Conservation (phyloP, 2,113 vertebrate species). For the Ptilorrhoa leucosticta region DNA sequence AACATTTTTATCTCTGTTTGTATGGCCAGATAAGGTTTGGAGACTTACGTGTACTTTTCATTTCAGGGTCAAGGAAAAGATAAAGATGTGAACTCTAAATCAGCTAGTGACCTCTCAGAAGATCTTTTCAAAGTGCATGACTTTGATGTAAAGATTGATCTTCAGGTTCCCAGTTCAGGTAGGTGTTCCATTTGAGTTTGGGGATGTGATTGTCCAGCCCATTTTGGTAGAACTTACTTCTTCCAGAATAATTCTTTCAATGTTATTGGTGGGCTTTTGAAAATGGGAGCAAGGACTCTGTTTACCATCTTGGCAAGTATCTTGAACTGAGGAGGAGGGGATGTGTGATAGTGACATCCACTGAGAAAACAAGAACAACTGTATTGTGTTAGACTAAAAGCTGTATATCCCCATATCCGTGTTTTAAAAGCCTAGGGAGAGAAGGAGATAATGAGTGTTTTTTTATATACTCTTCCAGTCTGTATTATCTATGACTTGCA, state of each 20-base stretch:
- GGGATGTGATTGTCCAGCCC: background rate
- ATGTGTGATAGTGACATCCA: background rate
- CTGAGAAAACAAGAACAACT: background rate
- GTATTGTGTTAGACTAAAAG: background rate
- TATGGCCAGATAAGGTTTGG: background rate
- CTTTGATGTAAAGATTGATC: constrained; percentile 98
- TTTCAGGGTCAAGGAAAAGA: constrained; percentile 86
- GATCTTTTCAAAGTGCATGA: constrained; percentile 99
- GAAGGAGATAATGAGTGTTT: background rate
- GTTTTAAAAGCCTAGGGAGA: background rate
- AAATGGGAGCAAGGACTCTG: background rate
- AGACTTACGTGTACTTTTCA: background rate
- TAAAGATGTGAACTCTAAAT: constrained; percentile 88
- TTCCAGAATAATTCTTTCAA: background rate
- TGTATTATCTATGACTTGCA: background rate
- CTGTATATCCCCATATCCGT: background rate
- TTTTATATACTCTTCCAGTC: background rate
- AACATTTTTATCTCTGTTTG: background rate
- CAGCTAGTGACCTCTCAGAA: constrained; percentile 94
- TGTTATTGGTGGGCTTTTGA: background rate
- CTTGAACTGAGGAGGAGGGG: background rate
- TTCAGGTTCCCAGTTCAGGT: constrained; percentile 98
- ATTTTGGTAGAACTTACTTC: background rate
- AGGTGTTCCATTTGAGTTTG: background rate
- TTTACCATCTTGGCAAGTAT: background rate